A percentile compares a stretch with the other conserved stretches of the same genome.
Conservation (phyloP, 2,797 vertebrate species). For the Helarctos malayanus region DNA sequence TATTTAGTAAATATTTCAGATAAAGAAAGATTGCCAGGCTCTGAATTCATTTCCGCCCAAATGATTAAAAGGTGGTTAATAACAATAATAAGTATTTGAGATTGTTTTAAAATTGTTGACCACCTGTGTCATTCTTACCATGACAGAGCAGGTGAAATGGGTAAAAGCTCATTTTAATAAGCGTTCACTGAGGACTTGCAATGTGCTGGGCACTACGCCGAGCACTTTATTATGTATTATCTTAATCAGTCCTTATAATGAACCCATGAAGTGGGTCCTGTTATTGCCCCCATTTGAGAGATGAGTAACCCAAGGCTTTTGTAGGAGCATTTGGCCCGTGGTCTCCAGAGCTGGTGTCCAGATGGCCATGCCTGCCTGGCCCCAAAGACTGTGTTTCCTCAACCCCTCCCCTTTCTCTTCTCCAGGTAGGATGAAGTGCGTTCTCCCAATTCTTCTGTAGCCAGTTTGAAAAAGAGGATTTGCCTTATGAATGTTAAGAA, state of each 20-base stretch:
- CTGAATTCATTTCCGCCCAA: constrained; percentile 17
- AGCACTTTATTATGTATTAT: neutral
- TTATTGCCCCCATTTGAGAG: neutral
- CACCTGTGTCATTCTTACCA: neutral
- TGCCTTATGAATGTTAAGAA: neutral
- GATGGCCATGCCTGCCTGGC: neutral
- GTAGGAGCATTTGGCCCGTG: neutral
- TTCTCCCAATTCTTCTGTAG: neutral
- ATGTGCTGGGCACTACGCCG: neutral
- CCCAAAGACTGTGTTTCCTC: neutral
- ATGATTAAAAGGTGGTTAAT: constrained; percentile 30
- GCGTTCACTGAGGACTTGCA: neutral
- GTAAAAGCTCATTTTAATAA: neutral
- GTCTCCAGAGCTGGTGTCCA: neutral
- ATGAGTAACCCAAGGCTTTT: neutral
- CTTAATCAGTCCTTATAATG: neutral
- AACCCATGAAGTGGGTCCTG: neutral
- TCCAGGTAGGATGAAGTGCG: neutral
- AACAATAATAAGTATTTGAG: constrained; percentile 33
- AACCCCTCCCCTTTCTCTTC: neutral
- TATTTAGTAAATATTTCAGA: neutral
- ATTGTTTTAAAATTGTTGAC: neutral
- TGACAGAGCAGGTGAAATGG: neutral
- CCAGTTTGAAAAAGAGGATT: neutral
- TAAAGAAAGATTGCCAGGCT: neutral